These are phyloP conservation scores for Dynastes grantii DNA, from an alignment of 2,888 invertebrate genomes.

Conservation along the genomic window DNA sequence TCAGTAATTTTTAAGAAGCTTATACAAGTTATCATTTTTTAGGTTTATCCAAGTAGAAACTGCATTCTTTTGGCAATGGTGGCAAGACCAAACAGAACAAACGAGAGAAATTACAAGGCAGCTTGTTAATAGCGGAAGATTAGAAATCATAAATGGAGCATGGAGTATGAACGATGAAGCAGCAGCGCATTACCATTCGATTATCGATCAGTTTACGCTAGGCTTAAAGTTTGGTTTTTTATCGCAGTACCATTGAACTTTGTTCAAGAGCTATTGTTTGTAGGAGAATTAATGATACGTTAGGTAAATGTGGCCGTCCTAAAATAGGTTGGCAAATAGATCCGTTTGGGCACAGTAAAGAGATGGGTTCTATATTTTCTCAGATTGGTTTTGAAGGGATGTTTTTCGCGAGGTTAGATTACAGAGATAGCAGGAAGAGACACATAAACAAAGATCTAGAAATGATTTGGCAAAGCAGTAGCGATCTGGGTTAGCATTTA, in stretches of 20 bases:
- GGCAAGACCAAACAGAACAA: constrained; percentile 77
- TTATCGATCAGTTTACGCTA: constrained; percentile 82
- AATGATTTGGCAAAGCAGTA: constrained; percentile 84
- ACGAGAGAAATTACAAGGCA: constrained; percentile 73
- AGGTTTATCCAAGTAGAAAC: constrained; percentile 89
- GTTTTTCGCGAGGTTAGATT: constrained; percentile 88
- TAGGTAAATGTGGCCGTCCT: constrained; percentile 83
- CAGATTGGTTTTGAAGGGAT: constrained; percentile 90
- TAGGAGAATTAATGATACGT: constrained; percentile 77
- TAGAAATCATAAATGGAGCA: constrained; percentile 77
- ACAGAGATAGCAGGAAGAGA: constrained; percentile 80
- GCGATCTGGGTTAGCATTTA: constrained; percentile 75
- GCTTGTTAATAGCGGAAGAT: constrained; percentile 75
- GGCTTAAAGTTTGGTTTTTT: constrained; percentile 74
- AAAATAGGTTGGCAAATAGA: constrained; percentile 90
- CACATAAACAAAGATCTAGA: constrained; percentile 77
- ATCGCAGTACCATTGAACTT: not conserved
- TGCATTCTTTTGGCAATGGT: constrained; percentile 88
- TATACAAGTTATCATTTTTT: constrained; percentile 26
- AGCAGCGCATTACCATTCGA: constrained; percentile 78
- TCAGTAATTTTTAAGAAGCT: too few species aligned
- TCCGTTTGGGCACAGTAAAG: constrained; percentile 85
- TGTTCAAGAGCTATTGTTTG: not conserved
- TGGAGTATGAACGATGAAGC: constrained; percentile 79
- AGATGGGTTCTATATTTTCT: constrained; percentile 82